Conservation (phyloP, 2,888 invertebrate genomes). For the Eustalomyia histrio region DNA sequence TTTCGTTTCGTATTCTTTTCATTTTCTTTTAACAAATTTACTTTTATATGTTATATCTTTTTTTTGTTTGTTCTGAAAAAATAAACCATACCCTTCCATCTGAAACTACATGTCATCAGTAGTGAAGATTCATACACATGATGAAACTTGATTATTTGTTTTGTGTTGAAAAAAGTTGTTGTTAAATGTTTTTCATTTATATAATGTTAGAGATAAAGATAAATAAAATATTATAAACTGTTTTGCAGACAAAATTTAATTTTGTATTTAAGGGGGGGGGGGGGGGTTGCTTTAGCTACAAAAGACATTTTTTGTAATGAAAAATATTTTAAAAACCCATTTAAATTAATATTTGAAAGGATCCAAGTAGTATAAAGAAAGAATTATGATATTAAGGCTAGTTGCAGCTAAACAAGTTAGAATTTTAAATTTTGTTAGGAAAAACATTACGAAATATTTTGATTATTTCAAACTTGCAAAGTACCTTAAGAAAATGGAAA, state of each 20-base stretch:
- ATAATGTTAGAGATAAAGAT: background rate
- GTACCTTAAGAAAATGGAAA: no score
- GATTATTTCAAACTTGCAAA: no score
- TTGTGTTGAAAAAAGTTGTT: conserved; percentile 48
- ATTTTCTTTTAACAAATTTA: conserved; percentile 14
- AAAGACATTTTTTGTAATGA: background rate
- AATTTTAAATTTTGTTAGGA: no score
- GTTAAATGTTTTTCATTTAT: conserved; percentile 28
- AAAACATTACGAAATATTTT: no score
- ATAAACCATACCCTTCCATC: conserved; percentile 33
- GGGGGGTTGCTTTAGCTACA: background rate
- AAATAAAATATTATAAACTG: conserved; percentile 33
- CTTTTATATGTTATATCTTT: conserved; percentile 9
- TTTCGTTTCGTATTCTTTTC: conserved; percentile 5
- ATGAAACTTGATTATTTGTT: conserved; percentile 61
- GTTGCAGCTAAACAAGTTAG: no score
- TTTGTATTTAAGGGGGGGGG: background rate
- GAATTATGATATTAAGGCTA: no score
- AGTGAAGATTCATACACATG: conserved; percentile 54
- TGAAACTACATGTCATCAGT: conserved; percentile 58
- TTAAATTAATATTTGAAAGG: no score
- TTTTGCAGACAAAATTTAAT: conserved; percentile 31
- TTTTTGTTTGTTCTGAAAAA: conserved; percentile 28
- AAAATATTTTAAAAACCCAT: no score
- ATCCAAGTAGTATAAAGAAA: no score